Evolutionary conservation across 30 jellyfish, hydroid and myxozoan species (phyloP).

Genomic region (Rhopilema esculentum): DNA sequence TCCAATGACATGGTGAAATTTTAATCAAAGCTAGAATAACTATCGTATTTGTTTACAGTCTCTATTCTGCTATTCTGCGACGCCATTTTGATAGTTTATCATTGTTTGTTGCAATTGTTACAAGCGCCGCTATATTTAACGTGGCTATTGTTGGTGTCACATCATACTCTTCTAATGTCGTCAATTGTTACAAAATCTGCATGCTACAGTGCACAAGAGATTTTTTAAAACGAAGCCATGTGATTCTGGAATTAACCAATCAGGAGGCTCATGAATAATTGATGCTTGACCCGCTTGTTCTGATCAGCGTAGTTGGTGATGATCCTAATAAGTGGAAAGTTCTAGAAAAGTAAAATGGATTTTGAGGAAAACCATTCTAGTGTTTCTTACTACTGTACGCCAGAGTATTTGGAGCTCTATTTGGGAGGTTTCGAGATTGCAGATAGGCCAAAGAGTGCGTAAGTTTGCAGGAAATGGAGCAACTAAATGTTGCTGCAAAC

Average conservation of each 20-base stretch:
- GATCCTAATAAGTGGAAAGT: constrained; percentile 1
- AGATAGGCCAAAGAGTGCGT: constrained; percentile 94
- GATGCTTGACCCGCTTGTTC: constrained; percentile 79
- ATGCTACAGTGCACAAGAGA: not conserved
- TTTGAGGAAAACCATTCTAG: constrained; percentile 58
- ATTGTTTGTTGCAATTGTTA: not conserved
- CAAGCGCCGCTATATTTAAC: not conserved
- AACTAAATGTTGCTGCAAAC: not conserved
- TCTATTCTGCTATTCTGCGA: too few species aligned
- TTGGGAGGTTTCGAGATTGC: constrained; percentile 86
- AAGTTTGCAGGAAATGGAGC: constrained; percentile 4
- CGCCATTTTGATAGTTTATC: too few species aligned
- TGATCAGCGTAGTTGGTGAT: constrained; percentile 16
- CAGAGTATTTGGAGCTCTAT: constrained; percentile 79
- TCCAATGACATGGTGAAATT: too few species aligned
- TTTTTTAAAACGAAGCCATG: not conserved
- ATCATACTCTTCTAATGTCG: not conserved
- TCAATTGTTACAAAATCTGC: not conserved
- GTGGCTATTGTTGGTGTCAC: not conserved
- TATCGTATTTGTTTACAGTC: not conserved
- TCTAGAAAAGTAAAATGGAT: constrained; percentile 29
- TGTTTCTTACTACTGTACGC: constrained; percentile 86
- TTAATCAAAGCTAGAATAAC: not conserved
- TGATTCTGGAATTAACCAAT: constrained; percentile 6
- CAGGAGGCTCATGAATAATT: constrained; percentile 25